Percentiles rank a stretch among this genome's conserved stretches.
Conservation (phyloP, 2,888 invertebrate species). For the Cerastis rubricosa region DNA sequence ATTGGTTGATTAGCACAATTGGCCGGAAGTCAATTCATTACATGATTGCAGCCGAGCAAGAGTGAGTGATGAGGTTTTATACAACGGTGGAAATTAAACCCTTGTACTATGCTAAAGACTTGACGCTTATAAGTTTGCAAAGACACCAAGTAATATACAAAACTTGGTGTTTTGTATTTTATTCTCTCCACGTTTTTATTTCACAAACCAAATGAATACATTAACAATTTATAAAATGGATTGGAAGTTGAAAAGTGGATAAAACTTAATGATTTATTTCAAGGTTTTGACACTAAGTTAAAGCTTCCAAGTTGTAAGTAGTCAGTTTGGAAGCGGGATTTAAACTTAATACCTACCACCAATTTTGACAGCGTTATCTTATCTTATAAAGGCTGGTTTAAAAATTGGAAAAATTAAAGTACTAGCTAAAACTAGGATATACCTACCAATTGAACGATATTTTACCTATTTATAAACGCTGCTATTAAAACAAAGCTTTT, state of each 20-base stretch:
- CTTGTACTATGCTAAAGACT: conserved; percentile 25
- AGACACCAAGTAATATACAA: neutral
- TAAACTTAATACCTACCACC: conserved; percentile 13
- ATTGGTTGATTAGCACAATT: conserved; percentile 34
- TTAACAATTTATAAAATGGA: neutral
- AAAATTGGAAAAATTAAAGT: neutral
- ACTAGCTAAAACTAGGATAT: neutral
- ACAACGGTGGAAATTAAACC: neutral
- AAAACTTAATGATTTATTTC: conserved; percentile 5
- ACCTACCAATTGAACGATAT: neutral
- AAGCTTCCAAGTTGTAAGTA: neutral
- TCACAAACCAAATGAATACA: neutral
- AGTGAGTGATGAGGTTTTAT: conserved; percentile 36
- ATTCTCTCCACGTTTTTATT: neutral
- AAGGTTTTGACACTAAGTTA: conserved; percentile 14
- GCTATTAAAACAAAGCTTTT: conserved; percentile 8
- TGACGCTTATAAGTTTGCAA: neutral
- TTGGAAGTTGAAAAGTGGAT: conserved; percentile 10
- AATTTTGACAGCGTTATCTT: neutral
- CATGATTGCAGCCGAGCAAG: conserved; percentile 20
- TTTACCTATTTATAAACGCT: neutral
- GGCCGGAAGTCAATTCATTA: conserved; percentile 40
- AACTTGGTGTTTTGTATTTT: neutral
- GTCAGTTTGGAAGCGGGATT: conserved; percentile 2
- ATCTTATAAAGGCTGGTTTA: neutral